Conservation (phyloP, 2,888 invertebrate species). For the Synanthedon myopaeformis region DNA sequence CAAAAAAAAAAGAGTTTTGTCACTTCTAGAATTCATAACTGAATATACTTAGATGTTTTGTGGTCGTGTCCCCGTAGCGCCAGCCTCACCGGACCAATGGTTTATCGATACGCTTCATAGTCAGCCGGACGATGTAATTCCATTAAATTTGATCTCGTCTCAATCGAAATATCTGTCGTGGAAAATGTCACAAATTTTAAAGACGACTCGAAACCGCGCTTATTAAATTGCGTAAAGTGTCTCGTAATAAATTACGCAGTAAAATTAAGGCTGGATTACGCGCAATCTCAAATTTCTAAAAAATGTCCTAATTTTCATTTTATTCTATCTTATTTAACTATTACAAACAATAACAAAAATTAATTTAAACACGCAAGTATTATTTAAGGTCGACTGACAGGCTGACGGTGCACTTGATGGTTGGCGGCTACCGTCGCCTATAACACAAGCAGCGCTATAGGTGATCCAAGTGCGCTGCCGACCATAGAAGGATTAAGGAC, state of each 20-base stretch:
- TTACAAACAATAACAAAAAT: too few species aligned
- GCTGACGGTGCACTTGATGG: too few species aligned
- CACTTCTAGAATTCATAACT: too few species aligned
- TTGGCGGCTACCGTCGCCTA: too few species aligned
- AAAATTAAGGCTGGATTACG: constrained; percentile 17
- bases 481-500: too few species aligned
- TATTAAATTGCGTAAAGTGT: constrained; percentile 18
- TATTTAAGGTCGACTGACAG: too few species aligned
- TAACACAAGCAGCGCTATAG: too few species aligned
- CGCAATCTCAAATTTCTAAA: neutral
- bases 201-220: constrained; percentile 19
- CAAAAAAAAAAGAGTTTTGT: too few species aligned
- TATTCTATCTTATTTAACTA: too few species aligned
- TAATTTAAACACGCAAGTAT: too few species aligned
- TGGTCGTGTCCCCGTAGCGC: neutral
- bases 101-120: constrained; percentile 9
- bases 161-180: constrained; percentile 16
- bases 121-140: constrained; percentile 7
- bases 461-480: too few species aligned
- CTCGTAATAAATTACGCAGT: constrained; percentile 15
- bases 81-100: constrained; percentile 1
- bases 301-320: neutral
- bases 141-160: constrained; percentile 14
- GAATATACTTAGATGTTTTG: too few species aligned
- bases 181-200: constrained; percentile 26